phyloP scores from a whole-genome alignment of 2,797 vertebrate species.

The Falco rusticolus region DNA sequence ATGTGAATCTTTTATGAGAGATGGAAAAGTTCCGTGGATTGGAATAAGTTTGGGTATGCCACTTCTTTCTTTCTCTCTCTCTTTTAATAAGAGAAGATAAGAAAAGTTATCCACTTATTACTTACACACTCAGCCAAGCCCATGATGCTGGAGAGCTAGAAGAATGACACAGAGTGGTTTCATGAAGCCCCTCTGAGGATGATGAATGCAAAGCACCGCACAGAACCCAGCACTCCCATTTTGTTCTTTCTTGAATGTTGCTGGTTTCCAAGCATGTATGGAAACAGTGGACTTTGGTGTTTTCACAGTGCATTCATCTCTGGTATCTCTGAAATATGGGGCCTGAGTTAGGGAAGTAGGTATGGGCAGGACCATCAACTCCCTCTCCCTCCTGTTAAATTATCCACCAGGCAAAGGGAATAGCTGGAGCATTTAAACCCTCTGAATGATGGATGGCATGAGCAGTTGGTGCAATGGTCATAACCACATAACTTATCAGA shows the following conservation, averaged over 20 bases:
- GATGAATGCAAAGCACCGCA: not conserved
- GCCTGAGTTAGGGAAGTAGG: not conserved
- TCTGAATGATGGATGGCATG: not conserved
- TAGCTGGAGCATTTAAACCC: not conserved
- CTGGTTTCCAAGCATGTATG: not conserved
- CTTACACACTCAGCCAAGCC: rapidly evolving
- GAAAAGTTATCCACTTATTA: not conserved
- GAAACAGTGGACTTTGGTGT: not conserved
- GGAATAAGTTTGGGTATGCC: not conserved
- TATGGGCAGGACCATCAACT: not conserved
- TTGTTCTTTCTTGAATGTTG: not conserved
- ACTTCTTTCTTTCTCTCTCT: not conserved
- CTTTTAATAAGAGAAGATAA: not conserved
- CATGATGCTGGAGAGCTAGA: not conserved
- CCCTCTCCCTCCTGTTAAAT: not conserved
- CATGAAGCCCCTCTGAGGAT: not conserved
- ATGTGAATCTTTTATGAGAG: not conserved
- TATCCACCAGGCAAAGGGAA: not conserved
- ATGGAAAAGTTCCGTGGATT: not conserved
- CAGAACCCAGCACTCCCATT: not conserved
- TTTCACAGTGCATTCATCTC: not conserved
- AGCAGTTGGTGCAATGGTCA: not conserved
- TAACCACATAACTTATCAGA: not conserved
- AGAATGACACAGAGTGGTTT: not conserved
- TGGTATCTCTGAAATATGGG: not conserved